Evolutionary conservation across 1,140 invertebrate genomes (phyloP).

Genomic region (Apis florea): DNA sequence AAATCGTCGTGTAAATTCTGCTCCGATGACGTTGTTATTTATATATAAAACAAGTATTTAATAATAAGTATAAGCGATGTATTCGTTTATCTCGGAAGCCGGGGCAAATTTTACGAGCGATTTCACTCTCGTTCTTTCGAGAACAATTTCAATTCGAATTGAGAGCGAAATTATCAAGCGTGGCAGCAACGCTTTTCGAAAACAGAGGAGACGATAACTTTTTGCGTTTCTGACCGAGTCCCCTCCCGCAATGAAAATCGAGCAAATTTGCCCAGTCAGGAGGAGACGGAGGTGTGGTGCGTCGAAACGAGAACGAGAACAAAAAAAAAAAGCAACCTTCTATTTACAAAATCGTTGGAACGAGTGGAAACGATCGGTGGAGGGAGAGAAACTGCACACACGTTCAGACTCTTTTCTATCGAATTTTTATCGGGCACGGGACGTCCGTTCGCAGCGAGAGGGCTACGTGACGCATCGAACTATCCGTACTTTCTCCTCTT

Average conservation of each 20-base stretch:
- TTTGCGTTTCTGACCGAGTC: not conserved
- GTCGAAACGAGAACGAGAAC: not conserved
- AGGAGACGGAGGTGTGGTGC: not conserved
- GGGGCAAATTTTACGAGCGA: not conserved
- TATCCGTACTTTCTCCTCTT: not conserved
- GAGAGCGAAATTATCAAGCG: not conserved
- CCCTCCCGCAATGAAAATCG: not conserved
- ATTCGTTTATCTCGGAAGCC: not conserved
- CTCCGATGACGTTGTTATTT: not conserved
- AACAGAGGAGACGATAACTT: too few species aligned
- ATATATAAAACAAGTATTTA: not conserved
- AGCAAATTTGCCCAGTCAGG: constrained; percentile 13
- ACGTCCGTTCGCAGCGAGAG: constrained; percentile 16
- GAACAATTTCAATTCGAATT: not conserved
- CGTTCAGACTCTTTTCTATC: constrained; percentile 36
- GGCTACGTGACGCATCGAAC: constrained; percentile 37
- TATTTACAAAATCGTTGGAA: constrained; percentile 36
- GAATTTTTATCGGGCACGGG: constrained; percentile 37
- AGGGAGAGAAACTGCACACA: not conserved
- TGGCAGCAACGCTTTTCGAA: too few species aligned
- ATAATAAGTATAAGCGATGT: too few species aligned
- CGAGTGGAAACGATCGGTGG: constrained; percentile 32
- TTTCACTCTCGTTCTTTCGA: not conserved
- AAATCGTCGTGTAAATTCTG: not conserved
- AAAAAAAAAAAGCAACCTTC: constrained; percentile 2